Evolutionary conservation across 2,113 vertebrate species (phyloP), one percentile per base, ranked within the genome.

Genomic region (Ophthalmolycus amberensis): DNA sequence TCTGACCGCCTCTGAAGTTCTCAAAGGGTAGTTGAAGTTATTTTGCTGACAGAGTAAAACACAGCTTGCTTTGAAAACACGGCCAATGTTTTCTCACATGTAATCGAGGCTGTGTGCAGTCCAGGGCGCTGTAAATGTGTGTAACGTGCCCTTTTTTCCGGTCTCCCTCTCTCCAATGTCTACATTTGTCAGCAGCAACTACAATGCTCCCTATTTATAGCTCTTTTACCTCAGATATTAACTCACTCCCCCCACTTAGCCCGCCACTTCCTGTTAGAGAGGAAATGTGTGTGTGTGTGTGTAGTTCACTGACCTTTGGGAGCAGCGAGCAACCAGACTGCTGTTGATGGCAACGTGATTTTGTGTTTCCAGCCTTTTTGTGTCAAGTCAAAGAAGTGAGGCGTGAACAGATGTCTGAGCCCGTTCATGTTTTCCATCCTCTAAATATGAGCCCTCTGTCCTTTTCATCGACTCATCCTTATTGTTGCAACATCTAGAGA

Each of bases 121-220:
- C 82, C 73, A 70, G 54, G 69, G 32, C 0, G 56, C 79, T 84
- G 84, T 88, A 77, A 84, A 90, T 88, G 77, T 87, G 77, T 83
- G 82, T 79, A 83, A 81, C 12, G 18, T 44, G 56, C 72, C 79
- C 79, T 34, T 88, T 88, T 89, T 89, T 91, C 90, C 91, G 81
- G 86, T 70, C 80, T 83, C 74, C 80, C 79, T 80, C 77, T 83
- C 80, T 65, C 82, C 70, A 67, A 40, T 58, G 77, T 87, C 89
- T 62, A 48, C 44, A 16, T 86, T 78, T 80, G 84, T 74, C 87
- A 88, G 76, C 85, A 78, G n/a, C 64, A 70, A 76, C 82, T 87
- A 94, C 93, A 94, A 94, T 92, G 79, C 79, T 75, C 80, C 78
- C 93, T 95, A 95, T 94, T 95, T 95, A 94, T 94, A 94, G 93